These are phyloP conservation scores for Apantesis nais DNA, from an alignment of 2,888 invertebrate genomes.

Conservation along the genomic window DNA sequence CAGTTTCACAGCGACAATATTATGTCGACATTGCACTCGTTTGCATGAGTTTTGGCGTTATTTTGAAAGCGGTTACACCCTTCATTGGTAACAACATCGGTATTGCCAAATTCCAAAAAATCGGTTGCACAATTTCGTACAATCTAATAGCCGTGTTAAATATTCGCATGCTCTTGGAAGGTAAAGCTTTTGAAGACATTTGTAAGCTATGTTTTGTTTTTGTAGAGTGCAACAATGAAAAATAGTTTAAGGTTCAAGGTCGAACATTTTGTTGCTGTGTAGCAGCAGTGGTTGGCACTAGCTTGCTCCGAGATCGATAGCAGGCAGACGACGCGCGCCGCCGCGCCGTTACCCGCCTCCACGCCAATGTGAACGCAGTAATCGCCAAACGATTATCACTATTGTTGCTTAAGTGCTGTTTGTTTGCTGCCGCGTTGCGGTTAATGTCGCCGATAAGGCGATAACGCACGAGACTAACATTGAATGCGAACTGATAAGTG, in stretches of 20 bases:
- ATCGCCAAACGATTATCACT: conserved; percentile 67
- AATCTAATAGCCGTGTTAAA: conserved; percentile 25
- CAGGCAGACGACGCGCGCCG: conserved; percentile 77
- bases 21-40: conserved; percentile 41
- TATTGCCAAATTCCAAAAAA: conserved; percentile 17
- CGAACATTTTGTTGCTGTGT: conserved; percentile 66
- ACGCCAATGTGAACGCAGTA: conserved; percentile 56
- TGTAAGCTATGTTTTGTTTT: conserved; percentile 7
- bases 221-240: conserved; percentile 59
- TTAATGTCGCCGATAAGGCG: conserved; percentile 57
- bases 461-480: conserved; percentile 51
- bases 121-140: conserved; percentile 22
- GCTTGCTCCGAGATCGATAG: conserved; percentile 78
- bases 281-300: conserved; percentile 70
- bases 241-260: conserved; percentile 79
- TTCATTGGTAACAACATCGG: conserved; percentile 21
- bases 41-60: conserved; percentile 31
- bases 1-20: conserved; percentile 35
- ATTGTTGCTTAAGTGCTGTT: conserved; percentile 57
- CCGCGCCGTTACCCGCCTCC: conserved; percentile 66
- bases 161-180: conserved; percentile 11
- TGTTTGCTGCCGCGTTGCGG: conserved; percentile 55
- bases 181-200: background rate
- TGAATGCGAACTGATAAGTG: conserved; percentile 48
- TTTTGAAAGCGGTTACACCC: conserved; percentile 26